Evolutionary conservation across 64 coral and sea anemone species (phyloP), one percentile per base, ranked within the genome.

Genomic region (Stichodactyla mertensii): DNA sequence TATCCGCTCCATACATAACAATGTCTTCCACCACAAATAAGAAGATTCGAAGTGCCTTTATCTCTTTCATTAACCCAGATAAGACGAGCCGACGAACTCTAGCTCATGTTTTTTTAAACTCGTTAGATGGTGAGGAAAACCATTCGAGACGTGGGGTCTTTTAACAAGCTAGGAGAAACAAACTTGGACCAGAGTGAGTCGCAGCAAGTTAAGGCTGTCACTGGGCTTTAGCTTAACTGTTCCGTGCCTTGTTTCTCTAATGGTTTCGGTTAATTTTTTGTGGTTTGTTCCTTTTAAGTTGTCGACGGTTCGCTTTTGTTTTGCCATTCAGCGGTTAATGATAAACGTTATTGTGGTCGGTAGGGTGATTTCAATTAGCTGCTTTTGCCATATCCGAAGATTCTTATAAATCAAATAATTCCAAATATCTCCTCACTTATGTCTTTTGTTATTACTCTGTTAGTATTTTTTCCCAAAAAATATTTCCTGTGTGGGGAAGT

Each of bases 1-100:
- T 74, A 74, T n/a, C 69, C 69, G 69, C 69, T 74, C 69, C 36
- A 74, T 74, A 74, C 24, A 27, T 74, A 74, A 74, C 69, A 74
- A 74, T 74, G 24, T 74, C 16, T 23, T 31, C 0, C 12, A 31
- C 69, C 69, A 74, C 69, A 74, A 74, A 74, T 74, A 31, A 74
- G 27, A 71, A 28, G 69, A 71, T 13, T 71, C 22, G 20, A 71
- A 74, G 69, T 74, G 10, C 23, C 69, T 12, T 66, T 74, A 74
- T 74, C 69, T 74, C 4, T 74, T 11, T 10, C 24, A 74, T 74
- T 8, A 19, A 74, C 10, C n/a, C 69, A n/a, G 69, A 74, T 74
- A 74, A 74, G 69, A 10, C 69, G 24, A n/a, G 69, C 69, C 69
- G 69, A 74, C 69, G 69, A 23, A 26, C 69, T 31, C 69, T 74